A percentile compares a stretch with the other conserved stretches of the same genome.
Conservation (phyloP, 2,888 invertebrate species). For the Drosophila kambysellisi region DNA sequence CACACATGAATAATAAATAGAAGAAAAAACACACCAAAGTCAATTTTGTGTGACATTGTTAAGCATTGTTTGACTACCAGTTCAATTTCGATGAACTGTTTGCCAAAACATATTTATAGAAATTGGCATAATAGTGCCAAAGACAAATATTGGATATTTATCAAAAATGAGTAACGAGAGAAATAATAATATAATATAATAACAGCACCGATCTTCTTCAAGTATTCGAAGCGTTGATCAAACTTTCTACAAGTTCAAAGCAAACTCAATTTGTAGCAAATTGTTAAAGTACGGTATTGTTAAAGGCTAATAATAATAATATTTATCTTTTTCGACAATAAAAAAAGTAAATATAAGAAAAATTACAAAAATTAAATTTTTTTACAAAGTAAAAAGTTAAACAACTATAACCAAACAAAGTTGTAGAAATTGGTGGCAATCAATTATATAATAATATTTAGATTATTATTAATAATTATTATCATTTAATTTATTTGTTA, state of each 20-base stretch:
- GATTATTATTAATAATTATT: no score
- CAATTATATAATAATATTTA: background rate
- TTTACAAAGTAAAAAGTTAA: background rate
- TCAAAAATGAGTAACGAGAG: background rate
- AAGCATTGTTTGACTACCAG: constrained; percentile 30
- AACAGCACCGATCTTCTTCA: background rate
- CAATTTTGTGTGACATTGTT: constrained; percentile 22
- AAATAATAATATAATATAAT: background rate
- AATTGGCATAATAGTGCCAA: background rate
- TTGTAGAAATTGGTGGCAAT: background rate
- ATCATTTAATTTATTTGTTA: no score
- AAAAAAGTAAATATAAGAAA: background rate
- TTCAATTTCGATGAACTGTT: background rate
- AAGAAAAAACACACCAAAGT: background rate
- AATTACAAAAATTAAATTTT: background rate
- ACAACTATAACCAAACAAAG: background rate
- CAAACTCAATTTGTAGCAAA: background rate
- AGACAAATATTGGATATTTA: no score
- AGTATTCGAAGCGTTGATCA: background rate
- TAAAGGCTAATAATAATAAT: background rate
- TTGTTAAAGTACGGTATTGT: background rate
- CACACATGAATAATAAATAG: constrained; percentile 46
- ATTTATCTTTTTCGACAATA: background rate
- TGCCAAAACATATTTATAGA: background rate
- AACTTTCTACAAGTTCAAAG: background rate